Evolutionary conservation across 1,140 invertebrate genomes (phyloP).

Genomic region (Anoplolepis gracilipes): DNA sequence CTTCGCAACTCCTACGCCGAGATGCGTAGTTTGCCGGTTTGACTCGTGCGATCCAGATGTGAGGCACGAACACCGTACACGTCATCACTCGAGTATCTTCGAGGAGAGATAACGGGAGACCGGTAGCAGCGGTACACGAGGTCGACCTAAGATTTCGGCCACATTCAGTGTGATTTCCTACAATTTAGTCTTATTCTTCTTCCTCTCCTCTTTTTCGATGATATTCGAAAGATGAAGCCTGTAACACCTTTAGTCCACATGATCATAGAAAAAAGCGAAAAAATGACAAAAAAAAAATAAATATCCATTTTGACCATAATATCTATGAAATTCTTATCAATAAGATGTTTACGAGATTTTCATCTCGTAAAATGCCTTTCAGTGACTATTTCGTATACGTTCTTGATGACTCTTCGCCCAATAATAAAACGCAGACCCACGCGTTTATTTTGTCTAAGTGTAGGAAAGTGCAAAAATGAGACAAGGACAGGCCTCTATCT

Average conservation of each 20-base stretch:
- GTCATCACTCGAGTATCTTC: conserved; percentile 33
- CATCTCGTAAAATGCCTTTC: not conserved
- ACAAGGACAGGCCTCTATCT: not conserved
- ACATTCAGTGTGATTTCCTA: too few species aligned
- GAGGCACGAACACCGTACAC: conserved; percentile 6
- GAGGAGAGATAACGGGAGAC: not conserved
- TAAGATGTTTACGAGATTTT: not conserved
- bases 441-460: not conserved
- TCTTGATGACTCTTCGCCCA: not conserved
- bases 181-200: not conserved
- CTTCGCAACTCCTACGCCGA: not conserved
- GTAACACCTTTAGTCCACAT: not conserved
- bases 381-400: too few species aligned
- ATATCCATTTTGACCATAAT: not conserved
- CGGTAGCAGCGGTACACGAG: not conserved
- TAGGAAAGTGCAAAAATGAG: not conserved
- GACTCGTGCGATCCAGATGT: not conserved
- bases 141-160: not conserved
- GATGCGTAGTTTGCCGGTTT: not conserved
- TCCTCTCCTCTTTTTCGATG: not conserved
- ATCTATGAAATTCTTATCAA: not conserved
- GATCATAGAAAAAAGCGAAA: not conserved
- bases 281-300: not conserved
- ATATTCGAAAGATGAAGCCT: not conserved
- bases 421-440: not conserved